Evolutionary conservation across 2,797 vertebrate species (phyloP).

Genomic region (Antrozous pallidus): DNA sequence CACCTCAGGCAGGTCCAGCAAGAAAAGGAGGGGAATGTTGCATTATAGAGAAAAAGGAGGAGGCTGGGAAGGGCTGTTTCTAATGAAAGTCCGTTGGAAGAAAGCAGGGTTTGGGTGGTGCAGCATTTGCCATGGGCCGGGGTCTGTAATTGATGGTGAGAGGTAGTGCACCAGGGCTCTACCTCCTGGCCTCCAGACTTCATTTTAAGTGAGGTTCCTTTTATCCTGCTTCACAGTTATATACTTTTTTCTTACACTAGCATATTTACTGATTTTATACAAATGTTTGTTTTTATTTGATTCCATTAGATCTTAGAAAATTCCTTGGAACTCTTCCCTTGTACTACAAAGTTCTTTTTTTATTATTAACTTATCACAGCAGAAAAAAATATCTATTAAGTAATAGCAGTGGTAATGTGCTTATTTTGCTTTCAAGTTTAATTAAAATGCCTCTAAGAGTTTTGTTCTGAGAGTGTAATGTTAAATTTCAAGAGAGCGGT

Average conservation of each 20-base stretch:
- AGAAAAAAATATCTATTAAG: constrained; percentile 15
- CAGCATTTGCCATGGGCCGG: neutral
- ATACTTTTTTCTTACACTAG: neutral
- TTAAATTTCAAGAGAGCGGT: neutral
- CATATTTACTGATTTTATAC: neutral
- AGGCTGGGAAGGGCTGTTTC: neutral
- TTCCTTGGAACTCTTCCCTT: neutral
- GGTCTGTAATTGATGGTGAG: neutral
- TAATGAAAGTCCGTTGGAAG: neutral
- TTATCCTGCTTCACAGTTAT: neutral
- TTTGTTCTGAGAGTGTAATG: neutral
- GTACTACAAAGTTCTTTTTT: neutral
- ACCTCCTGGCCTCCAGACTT: neutral
- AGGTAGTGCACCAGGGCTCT: neutral
- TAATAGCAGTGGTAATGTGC: neutral
- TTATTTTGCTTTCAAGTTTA: constrained; percentile 38
- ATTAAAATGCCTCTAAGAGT: neutral
- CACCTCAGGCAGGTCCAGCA: neutral
- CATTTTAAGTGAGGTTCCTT: neutral
- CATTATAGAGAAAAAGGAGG: neutral
- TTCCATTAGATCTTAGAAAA: neutral
- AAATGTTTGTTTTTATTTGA: neutral
- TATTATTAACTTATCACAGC: neutral
- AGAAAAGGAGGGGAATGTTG: neutral
- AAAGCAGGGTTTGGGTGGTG: neutral